Conservation (phyloP, 2,113 vertebrate species). For the Dicentrarchus labrax region DNA sequence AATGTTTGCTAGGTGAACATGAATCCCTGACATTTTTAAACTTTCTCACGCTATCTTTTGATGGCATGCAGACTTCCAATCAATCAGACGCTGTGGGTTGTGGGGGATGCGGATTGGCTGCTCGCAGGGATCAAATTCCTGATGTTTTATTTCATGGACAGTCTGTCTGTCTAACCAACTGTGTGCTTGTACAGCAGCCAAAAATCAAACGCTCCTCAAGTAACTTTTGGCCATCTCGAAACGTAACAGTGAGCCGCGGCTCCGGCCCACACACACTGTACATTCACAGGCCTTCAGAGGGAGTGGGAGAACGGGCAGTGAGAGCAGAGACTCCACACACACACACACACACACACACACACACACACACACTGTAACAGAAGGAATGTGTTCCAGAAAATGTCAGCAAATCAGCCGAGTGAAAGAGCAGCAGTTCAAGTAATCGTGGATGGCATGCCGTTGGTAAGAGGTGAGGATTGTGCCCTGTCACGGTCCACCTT, state of each 20-base stretch:
- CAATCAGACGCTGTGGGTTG: background rate
- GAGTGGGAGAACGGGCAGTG: slow-evolving; percentile 30
- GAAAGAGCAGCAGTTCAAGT: slow-evolving; percentile 51
- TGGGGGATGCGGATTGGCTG: slow-evolving; percentile 12
- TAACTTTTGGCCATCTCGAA: slow-evolving; percentile 19
- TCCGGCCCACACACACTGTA: slow-evolving; percentile 50
- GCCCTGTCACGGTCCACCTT: slow-evolving; percentile 11
- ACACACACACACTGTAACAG: slow-evolving; percentile 2
- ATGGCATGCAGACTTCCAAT: background rate
- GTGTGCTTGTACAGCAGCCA: slow-evolving; percentile 19
- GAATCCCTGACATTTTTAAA: background rate
- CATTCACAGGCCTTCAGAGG: slow-evolving; percentile 27
- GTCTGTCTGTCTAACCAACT: slow-evolving; percentile 34
- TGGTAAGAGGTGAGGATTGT: slow-evolving; percentile 45
- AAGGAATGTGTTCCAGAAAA: slow-evolving; percentile 19
- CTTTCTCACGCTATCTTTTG: slow-evolving; percentile 20
- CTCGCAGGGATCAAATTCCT: slow-evolving; percentile 20
- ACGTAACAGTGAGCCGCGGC: slow-evolving; percentile 27
- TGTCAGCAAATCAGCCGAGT: slow-evolving; percentile 32
- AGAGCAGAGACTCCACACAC: slow-evolving; percentile 24
- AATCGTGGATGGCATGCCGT: slow-evolving; percentile 29
- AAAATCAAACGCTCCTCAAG: slow-evolving; percentile 39
- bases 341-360: slow-evolving; percentile 20
- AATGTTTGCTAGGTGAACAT: background rate
- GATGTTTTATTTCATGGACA: slow-evolving; percentile 31